Conservation (phyloP, 2,113 vertebrate genomes). For the Acrocephalus arundinaceus region DNA sequence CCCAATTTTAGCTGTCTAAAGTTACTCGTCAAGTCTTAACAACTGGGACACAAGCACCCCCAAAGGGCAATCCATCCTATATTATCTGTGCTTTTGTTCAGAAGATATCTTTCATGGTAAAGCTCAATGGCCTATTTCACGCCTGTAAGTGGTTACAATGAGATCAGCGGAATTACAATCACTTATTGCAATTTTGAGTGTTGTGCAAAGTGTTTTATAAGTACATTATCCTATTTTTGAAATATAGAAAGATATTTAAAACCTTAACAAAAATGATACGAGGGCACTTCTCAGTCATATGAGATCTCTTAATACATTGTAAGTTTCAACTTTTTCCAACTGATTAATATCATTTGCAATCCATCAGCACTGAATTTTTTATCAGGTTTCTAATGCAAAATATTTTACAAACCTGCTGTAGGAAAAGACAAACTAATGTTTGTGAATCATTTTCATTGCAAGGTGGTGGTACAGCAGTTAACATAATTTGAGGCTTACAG, state of each 20-base stretch:
- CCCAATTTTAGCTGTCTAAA: background rate
- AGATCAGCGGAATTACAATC: conserved; percentile 59
- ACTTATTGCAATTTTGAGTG: conserved; percentile 60
- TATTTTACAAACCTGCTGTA: background rate
- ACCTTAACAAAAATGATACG: conserved; percentile 8
- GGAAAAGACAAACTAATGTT: conserved; percentile 6
- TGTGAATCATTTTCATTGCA: background rate
- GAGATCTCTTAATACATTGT: conserved; percentile 6
- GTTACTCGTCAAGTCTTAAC: background rate
- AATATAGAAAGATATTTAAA: conserved; percentile 61
- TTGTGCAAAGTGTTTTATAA: conserved; percentile 49
- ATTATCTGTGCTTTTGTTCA: conserved; percentile 46
- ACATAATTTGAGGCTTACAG: conserved; percentile 26
- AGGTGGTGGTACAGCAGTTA: conserved; percentile 28
- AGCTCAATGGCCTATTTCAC: conserved; percentile 55
- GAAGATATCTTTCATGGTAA: conserved; percentile 34
- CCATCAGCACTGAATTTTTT: background rate
- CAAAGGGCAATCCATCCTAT: conserved; percentile 32
- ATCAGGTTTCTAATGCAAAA: background rate
- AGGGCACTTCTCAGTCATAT: conserved; percentile 42
- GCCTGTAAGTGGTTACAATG: conserved; percentile 56
- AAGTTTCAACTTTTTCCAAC: background rate
- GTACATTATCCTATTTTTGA: conserved; percentile 61
- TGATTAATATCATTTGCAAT: conserved; percentile 12
- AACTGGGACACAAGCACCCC: background rate